Evolutionary conservation across 1,140 invertebrate genomes (phyloP), one percentile per base, ranked within the genome.

Genomic region (Atta cephalotes): DNA sequence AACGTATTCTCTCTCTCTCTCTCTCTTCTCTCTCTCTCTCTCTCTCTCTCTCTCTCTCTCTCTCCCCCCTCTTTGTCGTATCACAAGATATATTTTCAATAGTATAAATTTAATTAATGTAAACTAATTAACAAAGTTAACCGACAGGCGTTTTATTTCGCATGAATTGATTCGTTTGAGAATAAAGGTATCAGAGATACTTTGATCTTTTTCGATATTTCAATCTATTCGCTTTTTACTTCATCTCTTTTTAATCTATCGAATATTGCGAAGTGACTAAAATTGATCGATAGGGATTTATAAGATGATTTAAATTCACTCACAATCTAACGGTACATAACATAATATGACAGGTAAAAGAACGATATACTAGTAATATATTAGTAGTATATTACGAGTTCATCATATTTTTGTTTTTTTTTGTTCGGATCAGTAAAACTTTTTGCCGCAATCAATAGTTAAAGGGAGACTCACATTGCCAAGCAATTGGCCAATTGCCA

Each of bases 401-500:
- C n/a, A 14, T 77, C 39, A 5, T 58, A 9, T 45, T 39, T 53
- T 58, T 70, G 70, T 71, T 71, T 51, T 18, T 10, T 45, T 53
- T 16, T 31, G 31, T 18, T 60, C 53, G 5, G 18, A 81, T 45
- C 35, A 81, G 31, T 70, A n/a, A 71, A 81, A 81, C 79, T 81
- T 81, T 58, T 81, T 45, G 12, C 35, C 51, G 12, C 16, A 51
- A 60, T 58, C 79, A 16, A 81, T 49, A 49, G 51, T 3, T 45
- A n/a, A 71, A 35, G 45, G 28, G 31, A 81, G 66, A 45, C 51
- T 21, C 35, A 14, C 49, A 49, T 21, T 21, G 21, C n/a, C n/a
- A n/a, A n/a, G n/a, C n/a, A n/a, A n/a, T 60, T 51, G 63, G 21
- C 79, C 68, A 35, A 71, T 81, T 81, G 79, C 79, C 79, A 71